Percentiles rank a stretch among this genome's conserved stretches.
Evolutionary conservation across 2,113 vertebrate genomes (phyloP).

Genomic region (Sminthopsis crassicaudata): DNA sequence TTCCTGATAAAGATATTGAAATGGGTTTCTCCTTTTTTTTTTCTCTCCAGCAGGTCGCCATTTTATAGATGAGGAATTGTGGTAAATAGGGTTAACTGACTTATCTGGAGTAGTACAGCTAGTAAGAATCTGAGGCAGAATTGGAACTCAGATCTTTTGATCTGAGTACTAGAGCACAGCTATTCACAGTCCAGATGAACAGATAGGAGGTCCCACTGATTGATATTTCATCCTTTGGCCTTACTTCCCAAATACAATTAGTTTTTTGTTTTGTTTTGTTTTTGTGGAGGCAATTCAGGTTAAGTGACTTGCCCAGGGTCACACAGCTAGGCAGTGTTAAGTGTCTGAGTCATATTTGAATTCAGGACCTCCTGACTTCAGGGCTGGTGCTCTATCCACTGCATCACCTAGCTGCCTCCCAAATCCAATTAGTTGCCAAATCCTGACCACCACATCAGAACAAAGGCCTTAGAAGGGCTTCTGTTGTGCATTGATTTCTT

Average conservation of each 20-base stretch:
- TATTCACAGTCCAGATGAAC: not conserved
- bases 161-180: too few species aligned
- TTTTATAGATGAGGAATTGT: not conserved
- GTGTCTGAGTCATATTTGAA: too few species aligned
- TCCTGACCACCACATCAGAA: not conserved
- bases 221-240: not conserved
- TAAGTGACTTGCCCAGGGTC: too few species aligned
- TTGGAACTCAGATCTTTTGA: not conserved
- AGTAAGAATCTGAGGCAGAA: not conserved
- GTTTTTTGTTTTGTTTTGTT: too few species aligned
- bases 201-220: not conserved
- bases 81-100: not conserved
- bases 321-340: too few species aligned
- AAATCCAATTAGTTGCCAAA: not conserved
- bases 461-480: not conserved
- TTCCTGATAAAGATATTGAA: not conserved
- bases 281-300: too few species aligned
- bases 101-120: not conserved
- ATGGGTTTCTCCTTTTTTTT: too few species aligned
- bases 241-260: not conserved
- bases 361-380: too few species aligned
- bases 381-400: too few species aligned
- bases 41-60: not conserved
- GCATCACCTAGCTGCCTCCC: not conserved
- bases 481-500: not conserved